These are phyloP conservation scores for Drosophila melanocephala DNA, from an alignment of 2,888 invertebrate species.

Conservation along the genomic window DNA sequence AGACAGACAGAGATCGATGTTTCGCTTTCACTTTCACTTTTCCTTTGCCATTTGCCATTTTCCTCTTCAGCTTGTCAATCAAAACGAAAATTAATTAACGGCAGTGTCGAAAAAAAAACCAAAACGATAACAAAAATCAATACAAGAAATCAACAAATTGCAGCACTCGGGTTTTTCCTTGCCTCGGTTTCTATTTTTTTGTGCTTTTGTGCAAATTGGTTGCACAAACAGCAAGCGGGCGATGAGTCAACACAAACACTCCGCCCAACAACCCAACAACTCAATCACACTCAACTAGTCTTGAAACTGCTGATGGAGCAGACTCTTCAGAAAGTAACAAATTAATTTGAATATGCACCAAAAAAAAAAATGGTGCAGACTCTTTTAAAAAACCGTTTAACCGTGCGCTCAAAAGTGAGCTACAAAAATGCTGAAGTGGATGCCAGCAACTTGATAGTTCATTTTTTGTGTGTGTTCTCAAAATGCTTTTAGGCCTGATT, in stretches of 20 bases:
- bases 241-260: constrained; percentile 50
- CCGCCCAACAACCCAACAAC: constrained; percentile 30
- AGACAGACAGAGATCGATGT: constrained; percentile 18
- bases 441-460: not conserved
- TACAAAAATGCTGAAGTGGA: constrained; percentile 4
- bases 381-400: not conserved
- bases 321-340: constrained; percentile 14
- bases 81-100: constrained; percentile 59
- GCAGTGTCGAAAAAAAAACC: constrained; percentile 14
- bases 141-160: constrained; percentile 29
- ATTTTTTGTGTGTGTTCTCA: too few relatives aligned
- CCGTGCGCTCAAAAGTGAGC: constrained; percentile 37
- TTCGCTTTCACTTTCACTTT: not conserved
- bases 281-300: constrained; percentile 59
- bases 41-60: not conserved
- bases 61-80: constrained; percentile 35
- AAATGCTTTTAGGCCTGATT: too few relatives aligned
- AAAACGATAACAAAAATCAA: constrained; percentile 24
- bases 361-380: constrained; percentile 23
- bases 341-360: constrained; percentile 25
- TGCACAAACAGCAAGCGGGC: constrained; percentile 37
- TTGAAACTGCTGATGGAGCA: constrained; percentile 1
- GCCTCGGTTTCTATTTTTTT: not conserved
- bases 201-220: constrained; percentile 42
- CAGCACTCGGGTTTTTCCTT: constrained; percentile 23